Evolutionary conservation across 2,888 invertebrate genomes (phyloP).

Genomic region (Acleris emargana): DNA sequence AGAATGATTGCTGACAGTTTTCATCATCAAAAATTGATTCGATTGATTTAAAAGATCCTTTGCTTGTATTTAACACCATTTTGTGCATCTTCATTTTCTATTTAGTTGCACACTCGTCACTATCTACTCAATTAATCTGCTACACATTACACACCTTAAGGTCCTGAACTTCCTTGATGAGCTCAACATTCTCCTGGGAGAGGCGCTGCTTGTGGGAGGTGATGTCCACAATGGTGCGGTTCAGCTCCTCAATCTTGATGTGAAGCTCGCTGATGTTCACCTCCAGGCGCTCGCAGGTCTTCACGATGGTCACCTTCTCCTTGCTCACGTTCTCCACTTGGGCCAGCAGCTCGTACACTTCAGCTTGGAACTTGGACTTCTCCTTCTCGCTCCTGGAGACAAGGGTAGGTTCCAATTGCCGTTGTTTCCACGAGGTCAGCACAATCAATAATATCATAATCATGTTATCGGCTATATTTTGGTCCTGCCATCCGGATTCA

Average conservation of each 20-base stretch:
- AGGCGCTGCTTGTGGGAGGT: constrained; percentile 98
- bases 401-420: constrained; percentile 51
- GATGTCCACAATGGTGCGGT: constrained; percentile 98
- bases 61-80: no score
- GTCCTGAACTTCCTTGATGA: constrained; percentile 98
- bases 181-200: constrained; percentile 96
- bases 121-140: not conserved
- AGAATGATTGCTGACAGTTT: no score
- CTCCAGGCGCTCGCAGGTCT: constrained; percentile 96
- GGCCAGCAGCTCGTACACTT: constrained; percentile 98
- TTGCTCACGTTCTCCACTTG: constrained; percentile 97
- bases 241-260: constrained; percentile 97
- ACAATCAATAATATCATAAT: not conserved
- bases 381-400: constrained; percentile 97
- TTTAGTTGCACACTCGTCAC: not conserved
- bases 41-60: no score
- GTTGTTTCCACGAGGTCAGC: not conserved
- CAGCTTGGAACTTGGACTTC: constrained; percentile 98
- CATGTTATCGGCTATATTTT: not conserved
- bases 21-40: no score
- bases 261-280: constrained; percentile 95
- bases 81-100: not conserved
- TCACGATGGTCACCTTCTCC: constrained; percentile 92
- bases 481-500: not conserved
- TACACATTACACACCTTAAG: constrained; percentile 86